Evolutionary conservation across 2,888 invertebrate genomes (phyloP).

Genomic region (Tigriopus californicus): DNA sequence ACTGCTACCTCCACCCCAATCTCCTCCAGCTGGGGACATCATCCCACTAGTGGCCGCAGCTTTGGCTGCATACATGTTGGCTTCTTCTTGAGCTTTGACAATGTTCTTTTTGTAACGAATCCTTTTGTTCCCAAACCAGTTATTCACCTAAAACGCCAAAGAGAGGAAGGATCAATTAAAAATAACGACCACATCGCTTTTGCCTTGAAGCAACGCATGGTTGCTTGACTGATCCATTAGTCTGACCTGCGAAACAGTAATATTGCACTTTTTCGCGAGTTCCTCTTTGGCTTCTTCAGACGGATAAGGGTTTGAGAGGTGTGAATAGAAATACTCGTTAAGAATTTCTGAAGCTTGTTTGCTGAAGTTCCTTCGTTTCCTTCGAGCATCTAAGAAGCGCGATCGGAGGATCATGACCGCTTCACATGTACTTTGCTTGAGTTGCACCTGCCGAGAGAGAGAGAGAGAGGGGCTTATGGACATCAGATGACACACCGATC

Average conservation of each 20-base stretch:
- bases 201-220: background rate
- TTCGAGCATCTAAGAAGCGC: conserved; percentile 33
- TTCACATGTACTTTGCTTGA: conserved; percentile 41
- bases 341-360: conserved; percentile 98
- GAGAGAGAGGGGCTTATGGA: background rate
- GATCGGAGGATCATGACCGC: conserved; percentile 41
- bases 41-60: background rate
- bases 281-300: conserved; percentile 99
- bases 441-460: conserved; percentile 25
- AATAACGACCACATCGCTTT: background rate
- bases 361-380: conserved; percentile 33
- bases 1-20: too few species aligned
- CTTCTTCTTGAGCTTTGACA: conserved; percentile 40
- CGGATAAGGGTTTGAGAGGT: conserved; percentile 97
- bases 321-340: conserved; percentile 99
- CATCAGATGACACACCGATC: background rate
- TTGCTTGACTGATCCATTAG: conserved; percentile 34
- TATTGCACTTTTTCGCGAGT: conserved; percentile 94
- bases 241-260: conserved; percentile 68
- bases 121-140: conserved; percentile 42
- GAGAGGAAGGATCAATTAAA: background rate
- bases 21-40: too few species aligned
- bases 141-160: conserved; percentile 29
- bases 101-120: conserved; percentile 43
- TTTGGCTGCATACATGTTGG: conserved; percentile 38